Percentiles rank a stretch among this genome's conserved stretches.
These are phyloP conservation scores for Pseudopleuronectes americanus DNA, from an alignment of 2,797 vertebrate species.

Conservation along the genomic window DNA sequence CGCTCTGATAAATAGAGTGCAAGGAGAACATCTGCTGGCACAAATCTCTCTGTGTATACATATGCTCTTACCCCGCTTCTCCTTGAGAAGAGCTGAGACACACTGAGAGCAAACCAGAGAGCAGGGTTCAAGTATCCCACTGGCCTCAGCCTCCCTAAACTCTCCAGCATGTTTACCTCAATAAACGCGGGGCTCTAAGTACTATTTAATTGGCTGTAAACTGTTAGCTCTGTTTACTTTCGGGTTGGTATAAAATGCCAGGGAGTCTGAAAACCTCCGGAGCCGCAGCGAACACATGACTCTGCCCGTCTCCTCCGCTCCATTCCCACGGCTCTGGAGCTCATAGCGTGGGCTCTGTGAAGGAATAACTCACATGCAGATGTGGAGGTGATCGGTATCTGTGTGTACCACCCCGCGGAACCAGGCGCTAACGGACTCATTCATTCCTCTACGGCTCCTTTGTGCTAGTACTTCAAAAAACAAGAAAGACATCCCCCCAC, in stretches of 20 bases:
- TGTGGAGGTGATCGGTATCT: conserved; percentile 89
- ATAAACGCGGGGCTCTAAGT: conserved; percentile 87
- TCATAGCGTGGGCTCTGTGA: conserved; percentile 80
- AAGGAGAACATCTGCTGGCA: conserved; percentile 79
- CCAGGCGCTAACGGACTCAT: conserved; percentile 72
- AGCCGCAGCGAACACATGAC: conserved; percentile 63
- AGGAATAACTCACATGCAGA: conserved; percentile 86
- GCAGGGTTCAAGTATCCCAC: conserved; percentile 82
- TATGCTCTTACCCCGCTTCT: conserved; percentile 66
- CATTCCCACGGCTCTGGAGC: conserved; percentile 76
- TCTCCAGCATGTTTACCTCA: conserved; percentile 90
- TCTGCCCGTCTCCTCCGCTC: conserved; percentile 47
- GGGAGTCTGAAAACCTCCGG: conserved; percentile 86
- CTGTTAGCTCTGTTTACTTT: conserved; percentile 89
- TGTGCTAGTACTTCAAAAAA: conserved; percentile 71
- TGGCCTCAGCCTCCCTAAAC: conserved; percentile 86
- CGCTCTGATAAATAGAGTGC: conserved; percentile 81
- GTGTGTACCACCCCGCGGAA: conserved; percentile 88
- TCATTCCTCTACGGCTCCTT: conserved; percentile 85
- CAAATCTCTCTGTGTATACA: conserved; percentile 71
- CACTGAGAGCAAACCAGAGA: conserved; percentile 67
- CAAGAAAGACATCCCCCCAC: conserved; percentile 43
- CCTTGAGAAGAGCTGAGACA: conserved; percentile 62
- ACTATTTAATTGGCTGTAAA: conserved; percentile 98
- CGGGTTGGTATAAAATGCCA: conserved; percentile 90